Percentiles rank a stretch among this genome's conserved stretches.
These are phyloP conservation scores for Agrotis puta DNA, from an alignment of 2,888 invertebrate genomes.

Conservation along the genomic window DNA sequence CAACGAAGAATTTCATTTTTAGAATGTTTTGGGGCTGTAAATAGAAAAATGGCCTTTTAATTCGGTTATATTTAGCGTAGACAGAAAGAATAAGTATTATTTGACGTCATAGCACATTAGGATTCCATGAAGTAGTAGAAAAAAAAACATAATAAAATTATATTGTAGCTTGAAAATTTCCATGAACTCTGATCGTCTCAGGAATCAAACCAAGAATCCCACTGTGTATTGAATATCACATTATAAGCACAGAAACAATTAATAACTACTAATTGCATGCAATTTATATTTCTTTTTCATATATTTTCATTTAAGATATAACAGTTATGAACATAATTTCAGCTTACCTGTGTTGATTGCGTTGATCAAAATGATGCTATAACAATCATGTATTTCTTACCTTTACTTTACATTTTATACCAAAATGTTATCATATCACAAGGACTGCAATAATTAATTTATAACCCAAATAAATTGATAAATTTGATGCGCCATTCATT, in stretches of 20 bases:
- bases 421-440: constrained; percentile 53
- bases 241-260: neutral
- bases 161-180: too few species aligned
- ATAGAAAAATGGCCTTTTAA: neutral
- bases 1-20: constrained; percentile 81
- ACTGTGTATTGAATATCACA: neutral
- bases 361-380: constrained; percentile 54
- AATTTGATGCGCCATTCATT: constrained; percentile 14
- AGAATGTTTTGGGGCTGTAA: constrained; percentile 60
- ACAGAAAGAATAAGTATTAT: too few species aligned
- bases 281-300: constrained; percentile 1
- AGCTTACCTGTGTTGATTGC: constrained; percentile 53
- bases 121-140: too few species aligned
- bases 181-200: too few species aligned
- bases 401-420: constrained; percentile 36
- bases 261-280: neutral
- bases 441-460: constrained; percentile 53
- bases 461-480: constrained; percentile 61
- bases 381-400: constrained; percentile 21
- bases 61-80: too few species aligned
- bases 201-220: neutral
- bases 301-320: constrained; percentile 7
- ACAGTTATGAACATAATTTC: constrained; percentile 6
- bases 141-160: too few species aligned
- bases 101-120: too few species aligned